Evolutionary conservation across 2,113 vertebrate species (phyloP).

Genomic region (Embiotoca jacksoni): DNA sequence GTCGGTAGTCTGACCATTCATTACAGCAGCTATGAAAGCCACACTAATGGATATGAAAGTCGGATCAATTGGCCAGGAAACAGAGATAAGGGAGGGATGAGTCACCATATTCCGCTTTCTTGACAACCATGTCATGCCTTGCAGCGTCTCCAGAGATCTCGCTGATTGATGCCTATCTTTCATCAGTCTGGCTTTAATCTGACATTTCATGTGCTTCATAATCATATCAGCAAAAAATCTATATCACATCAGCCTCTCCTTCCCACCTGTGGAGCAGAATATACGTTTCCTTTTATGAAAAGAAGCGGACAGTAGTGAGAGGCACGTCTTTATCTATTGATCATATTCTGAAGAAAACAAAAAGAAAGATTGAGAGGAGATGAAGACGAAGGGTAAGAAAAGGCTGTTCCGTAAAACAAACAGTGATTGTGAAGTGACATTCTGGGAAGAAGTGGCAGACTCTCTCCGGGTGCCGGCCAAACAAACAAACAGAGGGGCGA

Average conservation of each 20-base stretch:
- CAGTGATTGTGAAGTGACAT: constrained; percentile 71
- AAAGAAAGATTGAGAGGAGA: constrained; percentile 35
- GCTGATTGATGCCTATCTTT: constrained; percentile 77
- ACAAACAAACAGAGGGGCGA: constrained; percentile 80
- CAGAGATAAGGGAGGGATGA: constrained; percentile 72
- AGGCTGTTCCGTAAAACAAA: constrained; percentile 68
- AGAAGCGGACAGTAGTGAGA: constrained; percentile 28
- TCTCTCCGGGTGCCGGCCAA: constrained; percentile 70
- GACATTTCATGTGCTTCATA: constrained; percentile 56
- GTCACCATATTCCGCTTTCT: constrained; percentile 73
- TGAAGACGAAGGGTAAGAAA: constrained; percentile 54
- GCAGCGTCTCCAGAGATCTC: constrained; percentile 60
- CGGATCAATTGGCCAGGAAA: constrained; percentile 78
- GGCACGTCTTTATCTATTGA: constrained; percentile 63
- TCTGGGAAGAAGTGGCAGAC: constrained; percentile 68
- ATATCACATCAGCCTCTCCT: constrained; percentile 25
- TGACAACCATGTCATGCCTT: constrained; percentile 75
- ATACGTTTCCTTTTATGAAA: constrained; percentile 15
- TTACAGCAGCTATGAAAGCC: constrained; percentile 75
- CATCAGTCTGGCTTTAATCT: constrained; percentile 75
- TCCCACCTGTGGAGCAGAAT: constrained; percentile 56
- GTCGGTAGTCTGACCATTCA: constrained; percentile 55
- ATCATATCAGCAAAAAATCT: constrained; percentile 67
- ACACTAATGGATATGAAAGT: constrained; percentile 82
- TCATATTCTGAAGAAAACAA: constrained; percentile 27